Evolutionary conservation across 2,113 vertebrate genomes (phyloP), one percentile per base, ranked within the genome.

Genomic region (Syngnathus typhle): DNA sequence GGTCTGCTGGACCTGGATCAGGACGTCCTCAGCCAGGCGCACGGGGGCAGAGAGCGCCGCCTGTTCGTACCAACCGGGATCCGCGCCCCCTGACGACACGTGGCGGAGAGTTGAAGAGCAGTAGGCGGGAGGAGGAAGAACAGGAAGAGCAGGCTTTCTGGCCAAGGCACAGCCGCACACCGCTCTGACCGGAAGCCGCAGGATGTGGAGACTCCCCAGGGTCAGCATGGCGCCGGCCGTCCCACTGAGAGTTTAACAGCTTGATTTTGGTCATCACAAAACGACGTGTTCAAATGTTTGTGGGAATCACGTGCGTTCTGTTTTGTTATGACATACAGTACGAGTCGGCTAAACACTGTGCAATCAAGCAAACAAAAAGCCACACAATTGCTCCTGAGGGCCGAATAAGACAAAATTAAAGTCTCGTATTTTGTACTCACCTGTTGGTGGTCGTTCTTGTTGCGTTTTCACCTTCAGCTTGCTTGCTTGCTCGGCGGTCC

Each of bases 41-140:
- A 96, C 93, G 0, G 93, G 90, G 0, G 74, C 52, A 0, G 93
- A 93, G 32, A 86, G 69, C 0, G 91, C 84, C 46, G 93, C 16
- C 39, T 86, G 63, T 23, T 90, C 81, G 49, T 93, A 95, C 91
- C 91, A 92, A 1, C 89, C 77, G 0, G 71, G 49, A 41, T 7
- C 65, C 4, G 2, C 70, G 5, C 7, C 23, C 1, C 27, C 67
- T 3, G 41, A 62, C 8, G 56, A 60, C 32, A 15, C 11, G 18
- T 6, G 43, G 23, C 27, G 55, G 4, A 16, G n/a, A 41, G 21
- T 27, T 23, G 64, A 65, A 19, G 37, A 58, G 47, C 18, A 7
- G 19, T 23, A 9, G n/a, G 64, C 51, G 4, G 5, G 13, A 47
- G 15, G 44, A 47, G 13, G 44, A n/a, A n/a, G n/a, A 46, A 7